Percentiles rank a stretch among this genome's conserved stretches.
These are phyloP conservation scores for Ctenopoma multispine DNA, from an alignment of 2,797 vertebrate species.

Conservation along the genomic window DNA sequence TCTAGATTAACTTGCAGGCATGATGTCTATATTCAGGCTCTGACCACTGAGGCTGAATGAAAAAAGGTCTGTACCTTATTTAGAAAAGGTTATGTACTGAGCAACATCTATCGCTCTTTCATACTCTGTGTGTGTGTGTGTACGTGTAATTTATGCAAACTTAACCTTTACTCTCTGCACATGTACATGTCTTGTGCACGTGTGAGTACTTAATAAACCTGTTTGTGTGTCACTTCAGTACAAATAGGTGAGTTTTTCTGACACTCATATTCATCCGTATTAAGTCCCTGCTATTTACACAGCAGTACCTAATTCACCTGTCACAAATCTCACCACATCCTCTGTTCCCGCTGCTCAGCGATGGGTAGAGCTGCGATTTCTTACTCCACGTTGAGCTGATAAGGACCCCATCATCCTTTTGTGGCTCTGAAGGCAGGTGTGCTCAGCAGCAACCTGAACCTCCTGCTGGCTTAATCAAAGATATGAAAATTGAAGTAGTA, in stretches of 20 bases:
- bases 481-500: constrained; percentile 64
- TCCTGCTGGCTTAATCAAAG: constrained; percentile 75
- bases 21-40: constrained; percentile 27
- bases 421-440: constrained; percentile 66
- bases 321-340: constrained; percentile 12
- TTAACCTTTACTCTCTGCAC: constrained; percentile 40
- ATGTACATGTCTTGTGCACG: neutral
- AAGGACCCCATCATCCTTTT: constrained; percentile 61
- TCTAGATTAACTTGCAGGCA: constrained; percentile 26
- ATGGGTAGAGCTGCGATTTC: constrained; percentile 41
- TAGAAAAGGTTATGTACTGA: constrained; percentile 58
- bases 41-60: constrained; percentile 52
- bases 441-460: constrained; percentile 47
- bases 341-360: constrained; percentile 13
- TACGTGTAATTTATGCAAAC: constrained; percentile 26
- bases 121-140: constrained; percentile 14
- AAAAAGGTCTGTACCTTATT: constrained; percentile 42
- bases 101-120: constrained; percentile 37
- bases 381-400: constrained; percentile 41
- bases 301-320: constrained; percentile 13
- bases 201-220: constrained; percentile 23
- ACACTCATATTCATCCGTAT: constrained; percentile 10
- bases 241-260: neutral
- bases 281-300: constrained; percentile 29
- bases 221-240: constrained; percentile 29